These are phyloP conservation scores for Xiphydria camelus DNA, from an alignment of 2,888 invertebrate species.

Conservation along the genomic window DNA sequence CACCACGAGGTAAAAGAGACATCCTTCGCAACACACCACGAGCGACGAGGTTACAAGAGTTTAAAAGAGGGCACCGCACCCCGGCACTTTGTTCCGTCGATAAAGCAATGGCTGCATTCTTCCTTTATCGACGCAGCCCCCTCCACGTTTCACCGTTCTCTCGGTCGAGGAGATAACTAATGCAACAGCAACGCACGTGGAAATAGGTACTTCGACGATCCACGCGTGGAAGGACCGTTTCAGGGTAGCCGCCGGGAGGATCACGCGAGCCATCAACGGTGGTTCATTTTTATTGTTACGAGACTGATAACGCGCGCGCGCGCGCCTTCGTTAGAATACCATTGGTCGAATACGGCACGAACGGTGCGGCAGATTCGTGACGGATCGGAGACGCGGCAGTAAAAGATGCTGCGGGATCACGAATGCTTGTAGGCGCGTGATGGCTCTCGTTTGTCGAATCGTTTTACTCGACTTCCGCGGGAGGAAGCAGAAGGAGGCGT, in stretches of 20 bases:
- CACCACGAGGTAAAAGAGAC: too few relatives aligned
- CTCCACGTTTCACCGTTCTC: slow-evolving; percentile 13
- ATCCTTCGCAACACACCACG: too few relatives aligned
- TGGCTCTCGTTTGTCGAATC: too few relatives aligned
- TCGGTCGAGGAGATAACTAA: slow-evolving; percentile 38
- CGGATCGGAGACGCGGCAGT: too few relatives aligned
- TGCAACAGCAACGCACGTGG: slow-evolving; percentile 25
- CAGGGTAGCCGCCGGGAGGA: neutral
- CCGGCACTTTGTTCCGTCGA: slow-evolving; percentile 48
- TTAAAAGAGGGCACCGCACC: too few relatives aligned
- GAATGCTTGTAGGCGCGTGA: too few relatives aligned
- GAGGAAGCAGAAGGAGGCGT: too few relatives aligned
- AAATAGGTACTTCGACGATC: neutral
- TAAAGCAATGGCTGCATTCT: slow-evolving; percentile 49
- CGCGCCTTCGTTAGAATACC: slow-evolving; percentile 28
- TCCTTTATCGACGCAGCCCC: slow-evolving; percentile 37
- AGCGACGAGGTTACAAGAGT: too few relatives aligned
- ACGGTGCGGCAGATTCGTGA: too few relatives aligned
- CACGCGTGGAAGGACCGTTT: neutral
- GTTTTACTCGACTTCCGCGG: too few relatives aligned
- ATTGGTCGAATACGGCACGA: too few relatives aligned
- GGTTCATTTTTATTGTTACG: slow-evolving; percentile 33
- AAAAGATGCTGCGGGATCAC: too few relatives aligned
- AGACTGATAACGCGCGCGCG: slow-evolving; percentile 27
- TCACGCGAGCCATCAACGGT: slow-evolving; percentile 9